Percentiles rank a stretch among this genome's conserved stretches.
phyloP scores from a whole-genome alignment of 2,888 invertebrate genomes.

The Ypsolopha scabrella region DNA sequence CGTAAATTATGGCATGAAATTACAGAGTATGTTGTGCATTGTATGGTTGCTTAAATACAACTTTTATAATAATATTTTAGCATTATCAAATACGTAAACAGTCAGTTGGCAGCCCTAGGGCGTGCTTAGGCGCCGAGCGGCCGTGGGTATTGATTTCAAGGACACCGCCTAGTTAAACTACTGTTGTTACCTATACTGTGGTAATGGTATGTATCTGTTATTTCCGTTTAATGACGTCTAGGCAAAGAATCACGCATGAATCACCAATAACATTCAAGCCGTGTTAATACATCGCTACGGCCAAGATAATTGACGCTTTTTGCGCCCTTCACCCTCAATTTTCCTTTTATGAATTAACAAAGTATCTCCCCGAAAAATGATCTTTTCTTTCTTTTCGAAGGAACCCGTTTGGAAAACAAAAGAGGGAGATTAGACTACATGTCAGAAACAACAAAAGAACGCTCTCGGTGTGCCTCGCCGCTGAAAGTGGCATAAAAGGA shows the following conservation, averaged over 20 bases:
- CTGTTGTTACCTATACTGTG: too few relatives aligned
- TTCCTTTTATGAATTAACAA: neutral
- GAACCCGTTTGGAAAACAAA: neutral
- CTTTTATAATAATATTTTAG: too few relatives aligned
- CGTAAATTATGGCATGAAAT: too few relatives aligned
- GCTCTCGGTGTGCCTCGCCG: constrained; percentile 23
- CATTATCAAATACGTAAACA: too few relatives aligned
- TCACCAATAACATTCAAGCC: constrained; percentile 46
- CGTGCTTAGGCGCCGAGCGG: too few relatives aligned
- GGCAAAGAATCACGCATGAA: constrained; percentile 12
- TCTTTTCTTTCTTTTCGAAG: neutral
- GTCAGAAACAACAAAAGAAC: constrained; percentile 23
- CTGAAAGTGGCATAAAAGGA: constrained; percentile 61
- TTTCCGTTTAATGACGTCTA: too few relatives aligned
- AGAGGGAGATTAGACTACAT: constrained; percentile 2
- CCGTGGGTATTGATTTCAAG: too few relatives aligned
- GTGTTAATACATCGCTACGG: constrained; percentile 27
- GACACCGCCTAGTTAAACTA: too few relatives aligned
- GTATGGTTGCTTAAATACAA: too few relatives aligned
- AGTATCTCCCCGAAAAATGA: neutral
- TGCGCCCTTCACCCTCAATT: neutral
- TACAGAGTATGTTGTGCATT: too few relatives aligned
- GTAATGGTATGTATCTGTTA: too few relatives aligned
- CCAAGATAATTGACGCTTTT: neutral
- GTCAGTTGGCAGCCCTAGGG: too few relatives aligned